Conservation (phyloP, 2,888 invertebrate genomes). For the Anthophora plumipes region DNA sequence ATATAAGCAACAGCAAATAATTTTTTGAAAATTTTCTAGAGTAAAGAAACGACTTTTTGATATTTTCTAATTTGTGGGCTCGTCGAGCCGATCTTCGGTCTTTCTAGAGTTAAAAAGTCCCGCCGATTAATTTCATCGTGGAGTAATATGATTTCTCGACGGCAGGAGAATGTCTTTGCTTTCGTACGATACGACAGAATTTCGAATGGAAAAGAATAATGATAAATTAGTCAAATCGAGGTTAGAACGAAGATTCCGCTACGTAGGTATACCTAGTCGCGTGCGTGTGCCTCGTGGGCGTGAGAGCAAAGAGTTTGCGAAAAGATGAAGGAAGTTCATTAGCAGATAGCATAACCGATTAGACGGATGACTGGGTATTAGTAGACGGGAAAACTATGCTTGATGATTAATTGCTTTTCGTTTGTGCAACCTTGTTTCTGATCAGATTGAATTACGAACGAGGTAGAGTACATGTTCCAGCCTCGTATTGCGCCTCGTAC, state of each 20-base stretch:
- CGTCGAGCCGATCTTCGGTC: too few species aligned
- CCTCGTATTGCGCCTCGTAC: slow-evolving; percentile 4
- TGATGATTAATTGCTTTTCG: slow-evolving; percentile 41
- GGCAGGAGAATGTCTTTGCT: too few species aligned
- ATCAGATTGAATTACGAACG: slow-evolving; percentile 24
- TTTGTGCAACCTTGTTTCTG: slow-evolving; percentile 29
- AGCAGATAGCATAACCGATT: slow-evolving; percentile 26
- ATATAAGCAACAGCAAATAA: too few species aligned
- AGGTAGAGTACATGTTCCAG: background rate
- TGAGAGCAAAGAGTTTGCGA: background rate
- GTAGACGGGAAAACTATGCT: slow-evolving; percentile 17
- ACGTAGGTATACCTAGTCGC: background rate
- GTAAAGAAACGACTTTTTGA: too few species aligned
- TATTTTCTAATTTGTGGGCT: too few species aligned
- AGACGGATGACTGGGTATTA: slow-evolving; percentile 31
- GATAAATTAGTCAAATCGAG: background rate
- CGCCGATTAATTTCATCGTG: too few species aligned
- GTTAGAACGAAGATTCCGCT: slow-evolving; percentile 2
- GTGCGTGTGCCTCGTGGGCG: background rate
- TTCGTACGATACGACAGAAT: too few species aligned
- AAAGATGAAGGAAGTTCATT: slow-evolving; percentile 25
- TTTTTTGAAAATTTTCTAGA: too few species aligned
- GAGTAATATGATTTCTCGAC: too few species aligned
- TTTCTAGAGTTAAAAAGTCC: too few species aligned
- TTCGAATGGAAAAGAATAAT: too few species aligned